Conservation (phyloP, 2,113 vertebrate species). For the Craseonycteris thonglongyai region DNA sequence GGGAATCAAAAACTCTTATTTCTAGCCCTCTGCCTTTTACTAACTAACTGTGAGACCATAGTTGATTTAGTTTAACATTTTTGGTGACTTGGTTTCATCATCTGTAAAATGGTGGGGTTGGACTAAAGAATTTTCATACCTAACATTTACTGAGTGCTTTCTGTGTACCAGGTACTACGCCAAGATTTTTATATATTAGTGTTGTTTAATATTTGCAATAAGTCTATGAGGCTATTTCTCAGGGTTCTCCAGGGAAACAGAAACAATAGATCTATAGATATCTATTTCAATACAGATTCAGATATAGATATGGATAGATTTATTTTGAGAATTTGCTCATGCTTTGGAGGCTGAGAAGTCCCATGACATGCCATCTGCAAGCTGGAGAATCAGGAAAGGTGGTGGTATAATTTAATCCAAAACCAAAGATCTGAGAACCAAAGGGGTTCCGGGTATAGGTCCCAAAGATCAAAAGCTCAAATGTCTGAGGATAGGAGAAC, state of each 20-base stretch:
- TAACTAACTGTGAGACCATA: background rate
- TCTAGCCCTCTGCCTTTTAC: background rate
- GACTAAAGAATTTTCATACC: background rate
- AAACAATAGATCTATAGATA: background rate
- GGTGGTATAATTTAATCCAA: background rate
- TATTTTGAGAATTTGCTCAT: background rate
- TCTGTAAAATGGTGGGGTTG: background rate
- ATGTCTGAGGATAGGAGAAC: background rate
- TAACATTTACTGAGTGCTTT: too few relatives aligned
- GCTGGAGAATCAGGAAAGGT: background rate
- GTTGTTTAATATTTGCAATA: background rate
- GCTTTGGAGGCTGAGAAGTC: background rate
- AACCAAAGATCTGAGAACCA: background rate
- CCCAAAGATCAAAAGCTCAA: background rate
- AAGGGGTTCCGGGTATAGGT: background rate
- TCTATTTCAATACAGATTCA: too few relatives aligned
- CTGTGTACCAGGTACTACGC: background rate
- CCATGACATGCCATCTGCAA: background rate
- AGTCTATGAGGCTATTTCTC: background rate
- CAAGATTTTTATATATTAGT: background rate
- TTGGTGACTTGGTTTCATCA: background rate
- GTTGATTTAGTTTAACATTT: background rate
- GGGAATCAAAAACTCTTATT: background rate
- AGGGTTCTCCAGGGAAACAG: background rate
- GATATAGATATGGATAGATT: background rate